Evolutionary conservation across 2,113 vertebrate species (phyloP).

Genomic region (Formicarius rufipectus): DNA sequence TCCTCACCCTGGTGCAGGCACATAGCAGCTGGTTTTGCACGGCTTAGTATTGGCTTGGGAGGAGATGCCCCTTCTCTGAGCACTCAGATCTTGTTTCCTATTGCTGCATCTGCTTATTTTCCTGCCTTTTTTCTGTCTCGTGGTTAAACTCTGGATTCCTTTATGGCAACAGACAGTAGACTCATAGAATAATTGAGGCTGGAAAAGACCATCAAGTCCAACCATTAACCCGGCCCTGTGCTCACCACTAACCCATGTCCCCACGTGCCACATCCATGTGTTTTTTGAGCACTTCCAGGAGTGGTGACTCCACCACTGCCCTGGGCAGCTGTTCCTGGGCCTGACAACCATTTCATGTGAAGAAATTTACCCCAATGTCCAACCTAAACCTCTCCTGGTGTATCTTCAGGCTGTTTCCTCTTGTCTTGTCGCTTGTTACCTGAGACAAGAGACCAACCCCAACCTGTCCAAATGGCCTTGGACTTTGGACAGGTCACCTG

Average conservation of each 20-base stretch:
- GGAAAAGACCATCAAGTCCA: rapidly evolving
- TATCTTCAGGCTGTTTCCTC: neutral
- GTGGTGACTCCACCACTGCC: neutral
- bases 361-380: neutral
- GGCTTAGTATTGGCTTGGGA: neutral
- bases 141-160: neutral
- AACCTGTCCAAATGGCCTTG: neutral
- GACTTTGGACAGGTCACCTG: neutral
- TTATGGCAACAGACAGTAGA: neutral
- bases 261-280: rapidly evolving
- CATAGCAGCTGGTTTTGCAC: rapidly evolving
- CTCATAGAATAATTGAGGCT: neutral
- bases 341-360: neutral
- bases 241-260: neutral
- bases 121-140: neutral
- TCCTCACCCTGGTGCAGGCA: neutral
- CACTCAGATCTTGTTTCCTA: rapidly evolving
- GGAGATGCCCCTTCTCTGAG: neutral
- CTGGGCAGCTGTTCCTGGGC: neutral
- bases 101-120: neutral
- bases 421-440: neutral
- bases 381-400: neutral
- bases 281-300: neutral
- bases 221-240: rapidly evolving
- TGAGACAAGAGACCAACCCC: neutral